These are phyloP conservation scores for Andrena marginata DNA, from an alignment of 2,888 invertebrate species.

Conservation along the genomic window DNA sequence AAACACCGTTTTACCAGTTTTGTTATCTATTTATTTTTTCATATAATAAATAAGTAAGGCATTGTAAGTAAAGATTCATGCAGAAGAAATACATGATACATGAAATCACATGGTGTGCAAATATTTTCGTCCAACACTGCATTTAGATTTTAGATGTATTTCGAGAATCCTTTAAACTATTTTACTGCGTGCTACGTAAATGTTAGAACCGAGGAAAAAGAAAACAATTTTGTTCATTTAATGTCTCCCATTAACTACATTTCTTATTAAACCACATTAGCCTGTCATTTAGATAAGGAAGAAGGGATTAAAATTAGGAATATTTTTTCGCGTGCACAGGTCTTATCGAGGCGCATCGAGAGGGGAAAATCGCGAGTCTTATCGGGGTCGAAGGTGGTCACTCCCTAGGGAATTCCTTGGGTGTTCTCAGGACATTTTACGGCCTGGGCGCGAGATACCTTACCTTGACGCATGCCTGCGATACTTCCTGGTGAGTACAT, in stretches of 20 bases:
- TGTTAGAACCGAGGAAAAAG: no score
- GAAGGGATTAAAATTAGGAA: neutral
- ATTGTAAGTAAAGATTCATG: no score
- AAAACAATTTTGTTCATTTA: no score
- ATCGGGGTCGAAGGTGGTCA: slow-evolving; percentile 98
- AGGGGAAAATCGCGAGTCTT: slow-evolving; percentile 93
- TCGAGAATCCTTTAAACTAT: no score
- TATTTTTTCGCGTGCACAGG: slow-evolving; percentile 86
- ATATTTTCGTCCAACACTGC: neutral
- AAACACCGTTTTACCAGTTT: no score
- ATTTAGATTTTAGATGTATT: no score
- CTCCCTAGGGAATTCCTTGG: slow-evolving; percentile 95
- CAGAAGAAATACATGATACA: no score
- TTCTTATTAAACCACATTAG: no score
- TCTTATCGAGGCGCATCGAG: slow-evolving; percentile 89
- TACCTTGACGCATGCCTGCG: slow-evolving; percentile 96
- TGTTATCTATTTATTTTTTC: no score
- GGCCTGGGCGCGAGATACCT: slow-evolving; percentile 95
- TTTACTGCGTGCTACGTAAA: no score
- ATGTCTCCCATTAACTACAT: no score
- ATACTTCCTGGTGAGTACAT: slow-evolving; percentile 91
- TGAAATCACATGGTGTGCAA: neutral
- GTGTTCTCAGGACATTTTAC: slow-evolving; percentile 95
- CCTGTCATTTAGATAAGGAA: neutral
- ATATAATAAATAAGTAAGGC: no score